phyloP scores from a whole-genome alignment of 2,888 invertebrate genomes.

The Xanthostigma xanthostigma region DNA sequence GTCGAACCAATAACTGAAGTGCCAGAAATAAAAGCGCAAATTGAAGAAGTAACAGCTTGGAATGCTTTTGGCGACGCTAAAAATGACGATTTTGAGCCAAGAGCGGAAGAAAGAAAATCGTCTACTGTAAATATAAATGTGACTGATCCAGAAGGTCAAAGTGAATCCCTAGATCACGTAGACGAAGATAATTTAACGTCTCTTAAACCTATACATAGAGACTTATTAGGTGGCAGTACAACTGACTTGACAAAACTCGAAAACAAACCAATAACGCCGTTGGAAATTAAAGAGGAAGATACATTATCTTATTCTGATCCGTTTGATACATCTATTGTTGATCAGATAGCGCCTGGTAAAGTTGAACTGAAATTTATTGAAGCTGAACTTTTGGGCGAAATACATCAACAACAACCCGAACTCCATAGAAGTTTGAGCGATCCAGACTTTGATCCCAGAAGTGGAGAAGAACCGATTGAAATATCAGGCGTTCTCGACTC shows the following conservation, averaged over 20 bases:
- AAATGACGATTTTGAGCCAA: constrained; percentile 41
- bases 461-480: constrained; percentile 31
- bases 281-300: constrained; percentile 31
- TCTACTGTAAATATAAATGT: constrained; percentile 40
- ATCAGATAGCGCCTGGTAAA: constrained; percentile 56
- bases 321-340: constrained; percentile 70
- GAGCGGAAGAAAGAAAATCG: constrained; percentile 38
- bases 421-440: constrained; percentile 39
- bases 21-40: constrained; percentile 28
- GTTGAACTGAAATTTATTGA: constrained; percentile 66
- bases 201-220: constrained; percentile 35
- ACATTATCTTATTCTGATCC: constrained; percentile 56
- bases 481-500: neutral
- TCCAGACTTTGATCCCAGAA: constrained; percentile 72
- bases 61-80: constrained; percentile 46
- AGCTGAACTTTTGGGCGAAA: constrained; percentile 51
- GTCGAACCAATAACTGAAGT: constrained; percentile 30
- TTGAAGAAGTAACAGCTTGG: constrained; percentile 39
- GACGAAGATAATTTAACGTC: constrained; percentile 33
- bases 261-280: constrained; percentile 36
- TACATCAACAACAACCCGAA: constrained; percentile 11
- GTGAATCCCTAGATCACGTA: constrained; percentile 30
- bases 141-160: constrained; percentile 44
- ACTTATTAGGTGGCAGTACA: constrained; percentile 60
- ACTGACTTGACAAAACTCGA: constrained; percentile 57